Percentiles rank a stretch among this genome's conserved stretches.
Conservation (phyloP, 2,113 vertebrate species). For the Nibea albiflora region DNA sequence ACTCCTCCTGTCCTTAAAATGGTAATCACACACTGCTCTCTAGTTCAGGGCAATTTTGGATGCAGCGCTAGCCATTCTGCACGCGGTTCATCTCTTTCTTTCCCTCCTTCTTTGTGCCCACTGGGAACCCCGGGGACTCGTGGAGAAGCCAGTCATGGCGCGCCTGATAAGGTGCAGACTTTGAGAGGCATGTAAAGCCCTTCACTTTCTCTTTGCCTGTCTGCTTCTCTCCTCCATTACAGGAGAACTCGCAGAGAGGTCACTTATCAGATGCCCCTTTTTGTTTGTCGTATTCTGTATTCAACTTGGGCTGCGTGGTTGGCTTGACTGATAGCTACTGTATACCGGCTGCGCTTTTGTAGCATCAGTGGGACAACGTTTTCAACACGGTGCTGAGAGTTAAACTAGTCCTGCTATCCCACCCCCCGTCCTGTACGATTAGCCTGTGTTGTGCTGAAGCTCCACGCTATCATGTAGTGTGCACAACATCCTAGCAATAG, state of each 20-base stretch:
- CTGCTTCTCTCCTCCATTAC: conserved; percentile 9
- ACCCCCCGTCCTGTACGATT: neutral
- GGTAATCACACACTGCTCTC: conserved; percentile 45
- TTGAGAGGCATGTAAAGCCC: conserved; percentile 13
- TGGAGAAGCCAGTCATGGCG: conserved; percentile 25
- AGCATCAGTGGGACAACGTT: neutral
- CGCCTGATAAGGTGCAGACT: conserved; percentile 37
- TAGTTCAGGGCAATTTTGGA: conserved; percentile 42
- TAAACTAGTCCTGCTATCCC: neutral
- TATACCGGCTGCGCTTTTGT: neutral
- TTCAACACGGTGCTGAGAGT: neutral
- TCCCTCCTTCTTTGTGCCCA: conserved; percentile 3
- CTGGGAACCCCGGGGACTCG: conserved; percentile 21
- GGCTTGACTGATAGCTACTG: conserved; percentile 4
- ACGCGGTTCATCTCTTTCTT: conserved; percentile 34
- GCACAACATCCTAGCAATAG: too few relatives aligned
- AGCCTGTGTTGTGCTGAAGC: neutral
- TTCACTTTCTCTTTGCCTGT: neutral
- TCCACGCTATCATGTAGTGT: neutral
- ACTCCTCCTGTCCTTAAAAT: conserved; percentile 51
- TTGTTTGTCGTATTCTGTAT: conserved; percentile 9
- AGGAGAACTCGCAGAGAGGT: conserved; percentile 21
- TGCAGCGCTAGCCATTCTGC: conserved; percentile 22
- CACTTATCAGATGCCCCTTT: conserved; percentile 19
- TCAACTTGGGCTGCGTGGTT: neutral